Evolutionary conservation across 2,113 vertebrate species (phyloP).

Genomic region (Ochotona princeps): DNA sequence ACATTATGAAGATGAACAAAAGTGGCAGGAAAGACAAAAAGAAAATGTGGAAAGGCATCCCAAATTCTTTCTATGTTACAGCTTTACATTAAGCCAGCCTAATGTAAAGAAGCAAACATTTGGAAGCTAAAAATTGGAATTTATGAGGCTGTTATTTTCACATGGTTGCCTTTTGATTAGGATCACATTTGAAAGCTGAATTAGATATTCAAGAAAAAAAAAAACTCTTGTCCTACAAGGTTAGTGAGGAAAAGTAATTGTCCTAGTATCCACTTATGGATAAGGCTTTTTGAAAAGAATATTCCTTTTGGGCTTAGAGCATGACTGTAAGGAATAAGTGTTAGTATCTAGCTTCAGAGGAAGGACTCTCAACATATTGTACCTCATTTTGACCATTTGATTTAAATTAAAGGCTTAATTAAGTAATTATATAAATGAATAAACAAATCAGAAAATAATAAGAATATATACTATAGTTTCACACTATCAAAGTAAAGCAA

Average conservation of each 20-base stretch:
- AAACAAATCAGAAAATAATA: constrained; percentile 20
- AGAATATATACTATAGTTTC: not conserved
- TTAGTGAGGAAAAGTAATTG: not conserved
- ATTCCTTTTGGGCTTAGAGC: not conserved
- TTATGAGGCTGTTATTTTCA: not conserved
- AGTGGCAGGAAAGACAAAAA: not conserved
- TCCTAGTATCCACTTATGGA: not conserved
- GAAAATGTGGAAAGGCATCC: not conserved
- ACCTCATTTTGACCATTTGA: not conserved
- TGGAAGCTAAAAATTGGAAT: not conserved
- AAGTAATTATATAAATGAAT: not conserved
- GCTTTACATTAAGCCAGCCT: not conserved
- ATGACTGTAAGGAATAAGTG: not conserved
- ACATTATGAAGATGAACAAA: not conserved
- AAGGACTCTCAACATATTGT: not conserved
- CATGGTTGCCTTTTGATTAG: not conserved
- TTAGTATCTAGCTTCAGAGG: not conserved
- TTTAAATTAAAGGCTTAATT: not conserved
- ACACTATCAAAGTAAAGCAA: not conserved
- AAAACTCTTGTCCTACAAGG: not conserved
- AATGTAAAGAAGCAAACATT: not conserved
- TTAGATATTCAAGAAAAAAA: not conserved
- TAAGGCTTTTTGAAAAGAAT: not conserved
- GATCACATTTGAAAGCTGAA: not conserved
- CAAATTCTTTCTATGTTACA: not conserved